These are phyloP conservation scores for Paraescarpia echinospica DNA, from an alignment of 1,140 invertebrate species.

Conservation along the genomic window DNA sequence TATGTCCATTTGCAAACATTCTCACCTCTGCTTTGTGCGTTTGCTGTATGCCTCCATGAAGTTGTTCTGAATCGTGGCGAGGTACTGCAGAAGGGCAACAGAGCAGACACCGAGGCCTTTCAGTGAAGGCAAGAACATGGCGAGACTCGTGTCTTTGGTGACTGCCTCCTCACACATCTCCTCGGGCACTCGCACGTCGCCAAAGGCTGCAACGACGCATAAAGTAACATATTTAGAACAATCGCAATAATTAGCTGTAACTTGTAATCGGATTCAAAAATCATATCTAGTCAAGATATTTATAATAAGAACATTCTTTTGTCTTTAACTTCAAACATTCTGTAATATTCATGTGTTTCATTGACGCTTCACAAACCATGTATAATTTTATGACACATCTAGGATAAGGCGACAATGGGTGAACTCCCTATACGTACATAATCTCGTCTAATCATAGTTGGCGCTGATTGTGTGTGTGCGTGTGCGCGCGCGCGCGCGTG, in stretches of 20 bases:
- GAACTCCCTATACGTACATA: too few relatives aligned
- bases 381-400: too few relatives aligned
- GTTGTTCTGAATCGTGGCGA: conserved; percentile 41
- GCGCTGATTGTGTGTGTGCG: too few relatives aligned
- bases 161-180: conserved; percentile 37
- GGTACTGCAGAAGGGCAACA: conserved; percentile 38
- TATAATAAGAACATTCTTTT: neutral
- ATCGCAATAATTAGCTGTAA: too few relatives aligned
- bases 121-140: conserved; percentile 37
- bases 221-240: neutral
- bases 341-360: too few relatives aligned
- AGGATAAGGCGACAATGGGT: too few relatives aligned
- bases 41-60: conserved; percentile 39
- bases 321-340: neutral
- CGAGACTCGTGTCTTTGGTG: conserved; percentile 31
- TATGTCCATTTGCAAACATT: neutral
- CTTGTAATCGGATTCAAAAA: too few relatives aligned
- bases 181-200: conserved; percentile 27
- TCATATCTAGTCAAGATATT: neutral
- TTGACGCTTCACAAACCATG: too few relatives aligned
- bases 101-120: conserved; percentile 42
- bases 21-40: conserved; percentile 30
- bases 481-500: too few relatives aligned
- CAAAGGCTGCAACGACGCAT: conserved; percentile 22
- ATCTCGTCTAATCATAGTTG: too few relatives aligned